Evolutionary conservation across 2,888 invertebrate species (phyloP).

Genomic region (Omphaloscelis lunosa): DNA sequence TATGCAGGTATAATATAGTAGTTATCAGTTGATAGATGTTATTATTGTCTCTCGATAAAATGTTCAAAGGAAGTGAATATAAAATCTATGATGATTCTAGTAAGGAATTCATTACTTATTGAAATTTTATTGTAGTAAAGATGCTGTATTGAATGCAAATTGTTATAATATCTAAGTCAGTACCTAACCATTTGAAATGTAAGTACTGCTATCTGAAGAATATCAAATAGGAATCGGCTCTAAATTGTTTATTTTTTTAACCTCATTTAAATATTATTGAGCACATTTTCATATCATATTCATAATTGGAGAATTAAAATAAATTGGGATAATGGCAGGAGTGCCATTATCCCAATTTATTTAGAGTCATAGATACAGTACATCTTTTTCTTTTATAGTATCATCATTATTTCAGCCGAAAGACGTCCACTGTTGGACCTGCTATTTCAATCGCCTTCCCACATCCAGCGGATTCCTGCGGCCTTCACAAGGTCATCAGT

Average conservation of each 20-base stretch:
- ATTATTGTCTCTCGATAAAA: conserved; percentile 16
- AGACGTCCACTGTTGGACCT: too few relatives aligned
- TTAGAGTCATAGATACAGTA: not conserved
- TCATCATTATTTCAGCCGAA: too few relatives aligned
- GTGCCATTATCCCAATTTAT: not conserved
- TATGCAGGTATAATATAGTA: not conserved
- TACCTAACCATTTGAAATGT: not conserved
- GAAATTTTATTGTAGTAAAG: conserved; percentile 23
- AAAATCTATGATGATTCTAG: conserved; percentile 21
- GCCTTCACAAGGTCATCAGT: too few relatives aligned
- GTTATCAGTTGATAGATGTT: not conserved
- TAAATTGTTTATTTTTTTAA: too few relatives aligned
- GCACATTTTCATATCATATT: too few relatives aligned
- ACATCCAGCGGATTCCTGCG: too few relatives aligned
- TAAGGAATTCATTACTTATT: conserved; percentile 27
- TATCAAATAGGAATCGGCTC: not conserved
- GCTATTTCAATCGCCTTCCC: too few relatives aligned
- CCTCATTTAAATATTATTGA: too few relatives aligned
- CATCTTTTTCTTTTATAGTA: too few relatives aligned
- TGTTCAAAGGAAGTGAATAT: conserved; percentile 21
- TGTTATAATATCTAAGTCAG: not conserved
- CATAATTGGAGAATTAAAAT: too few relatives aligned
- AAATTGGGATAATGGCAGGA: too few relatives aligned
- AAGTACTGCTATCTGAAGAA: not conserved
- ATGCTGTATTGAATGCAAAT: not conserved